phyloP scores from a whole-genome alignment of 1,140 invertebrate species.

The Eubasilissa regina region DNA sequence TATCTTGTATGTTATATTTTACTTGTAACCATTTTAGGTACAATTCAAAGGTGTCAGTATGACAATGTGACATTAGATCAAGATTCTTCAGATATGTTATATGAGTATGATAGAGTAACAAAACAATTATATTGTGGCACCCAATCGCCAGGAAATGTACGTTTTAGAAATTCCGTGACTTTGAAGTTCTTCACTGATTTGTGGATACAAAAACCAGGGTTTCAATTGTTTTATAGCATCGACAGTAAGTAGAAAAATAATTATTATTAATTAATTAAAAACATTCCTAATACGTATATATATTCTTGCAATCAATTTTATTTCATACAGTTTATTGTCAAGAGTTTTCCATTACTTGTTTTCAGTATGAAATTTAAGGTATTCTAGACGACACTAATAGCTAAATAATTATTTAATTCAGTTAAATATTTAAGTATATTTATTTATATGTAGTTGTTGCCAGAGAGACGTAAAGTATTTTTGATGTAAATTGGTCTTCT shows the following conservation, averaged over 20 bases:
- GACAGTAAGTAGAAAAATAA: conserved; percentile 55
- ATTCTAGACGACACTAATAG: too few species aligned
- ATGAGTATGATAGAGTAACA: neutral
- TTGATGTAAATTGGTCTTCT: too few species aligned
- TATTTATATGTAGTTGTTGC: too few species aligned
- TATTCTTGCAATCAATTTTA: too few species aligned
- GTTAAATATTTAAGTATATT: too few species aligned
- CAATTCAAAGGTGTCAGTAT: conserved; percentile 62
- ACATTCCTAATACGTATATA: neutral
- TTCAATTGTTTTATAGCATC: conserved; percentile 65
- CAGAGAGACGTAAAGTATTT: too few species aligned
- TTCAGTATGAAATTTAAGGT: too few species aligned
- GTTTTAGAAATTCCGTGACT: conserved; percentile 61
- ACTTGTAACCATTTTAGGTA: conserved; percentile 29
- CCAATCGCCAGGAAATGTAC: conserved; percentile 62
- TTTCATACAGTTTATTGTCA: too few species aligned
- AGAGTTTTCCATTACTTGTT: too few species aligned
- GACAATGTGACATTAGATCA: conserved; percentile 73
- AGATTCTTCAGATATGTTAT: neutral
- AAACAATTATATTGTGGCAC: conserved; percentile 64
- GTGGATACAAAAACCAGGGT: conserved; percentile 65
- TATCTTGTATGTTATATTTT: neutral
- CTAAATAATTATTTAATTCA: too few species aligned
- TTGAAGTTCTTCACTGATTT: conserved; percentile 66
- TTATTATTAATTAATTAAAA: neutral